Evolutionary conservation across 2,888 invertebrate genomes (phyloP).

Genomic region (Augiades crinisus): DNA sequence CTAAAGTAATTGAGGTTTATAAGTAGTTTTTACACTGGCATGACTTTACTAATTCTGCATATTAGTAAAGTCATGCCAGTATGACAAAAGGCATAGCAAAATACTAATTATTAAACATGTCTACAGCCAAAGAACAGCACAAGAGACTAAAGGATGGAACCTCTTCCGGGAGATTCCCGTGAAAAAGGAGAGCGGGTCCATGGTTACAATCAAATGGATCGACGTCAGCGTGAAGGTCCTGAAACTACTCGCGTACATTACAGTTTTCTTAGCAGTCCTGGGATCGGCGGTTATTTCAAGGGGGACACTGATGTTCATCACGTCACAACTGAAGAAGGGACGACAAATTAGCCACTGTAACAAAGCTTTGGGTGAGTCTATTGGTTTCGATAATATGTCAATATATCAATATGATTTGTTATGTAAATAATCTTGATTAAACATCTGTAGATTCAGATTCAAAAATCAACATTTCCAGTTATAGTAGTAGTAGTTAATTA

Average conservation of each 20-base stretch:
- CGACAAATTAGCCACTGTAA: constrained; percentile 83
- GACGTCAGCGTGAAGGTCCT: constrained; percentile 82
- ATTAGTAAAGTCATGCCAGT: too few species aligned
- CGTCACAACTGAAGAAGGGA: constrained; percentile 83
- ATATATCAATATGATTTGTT: too few species aligned
- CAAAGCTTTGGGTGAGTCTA: constrained; percentile 58
- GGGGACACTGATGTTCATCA: constrained; percentile 86
- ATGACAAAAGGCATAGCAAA: too few species aligned
- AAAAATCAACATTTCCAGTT: too few species aligned
- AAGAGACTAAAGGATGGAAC: constrained; percentile 88
- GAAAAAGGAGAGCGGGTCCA: constrained; percentile 85
- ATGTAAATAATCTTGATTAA: too few species aligned
- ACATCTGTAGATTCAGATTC: too few species aligned
- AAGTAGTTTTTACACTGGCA: too few species aligned
- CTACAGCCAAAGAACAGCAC: constrained; percentile 72
- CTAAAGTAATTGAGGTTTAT: too few species aligned
- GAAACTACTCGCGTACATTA: constrained; percentile 85
- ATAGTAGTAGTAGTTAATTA: too few species aligned
- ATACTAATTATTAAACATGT: neutral
- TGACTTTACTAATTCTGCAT: neutral
- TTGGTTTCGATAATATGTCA: too few species aligned
- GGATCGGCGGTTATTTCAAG: constrained; percentile 87
- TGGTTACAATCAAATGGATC: constrained; percentile 83
- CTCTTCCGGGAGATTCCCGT: constrained; percentile 88
- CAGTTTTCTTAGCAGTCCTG: constrained; percentile 85